Conservation (phyloP, 2,797 vertebrate species). For the Podarcis siculus region DNA sequence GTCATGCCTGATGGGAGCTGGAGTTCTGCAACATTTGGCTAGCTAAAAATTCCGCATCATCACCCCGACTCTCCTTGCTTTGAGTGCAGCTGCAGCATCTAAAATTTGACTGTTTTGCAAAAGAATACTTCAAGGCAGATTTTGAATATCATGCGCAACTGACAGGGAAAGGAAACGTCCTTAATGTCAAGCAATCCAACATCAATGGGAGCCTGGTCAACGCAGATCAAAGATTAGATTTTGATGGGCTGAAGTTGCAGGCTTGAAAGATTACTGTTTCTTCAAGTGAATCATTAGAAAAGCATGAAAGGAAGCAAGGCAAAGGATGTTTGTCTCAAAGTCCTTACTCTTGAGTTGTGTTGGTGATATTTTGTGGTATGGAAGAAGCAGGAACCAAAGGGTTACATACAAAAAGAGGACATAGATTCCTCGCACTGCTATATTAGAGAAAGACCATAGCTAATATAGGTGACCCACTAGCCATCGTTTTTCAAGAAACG, state of each 20-base stretch:
- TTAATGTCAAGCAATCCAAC: conserved; percentile 31
- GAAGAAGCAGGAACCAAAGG: background rate
- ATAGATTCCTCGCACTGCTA: background rate
- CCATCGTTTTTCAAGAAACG: background rate
- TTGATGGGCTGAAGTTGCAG: conserved; percentile 13
- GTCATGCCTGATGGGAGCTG: no score
- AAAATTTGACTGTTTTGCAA: background rate
- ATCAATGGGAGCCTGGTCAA: background rate
- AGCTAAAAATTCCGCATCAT: background rate
- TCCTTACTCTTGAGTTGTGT: conserved; percentile 18
- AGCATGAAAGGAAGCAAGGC: conserved; percentile 16
- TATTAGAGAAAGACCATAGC: background rate
- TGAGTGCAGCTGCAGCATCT: background rate
- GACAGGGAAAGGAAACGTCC: background rate
- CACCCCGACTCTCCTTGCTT: background rate
- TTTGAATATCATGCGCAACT: background rate
- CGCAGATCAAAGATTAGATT: conserved; percentile 38
- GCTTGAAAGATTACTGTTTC: background rate
- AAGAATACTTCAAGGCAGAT: background rate
- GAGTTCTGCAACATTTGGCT: no score
- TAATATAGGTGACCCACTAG: background rate
- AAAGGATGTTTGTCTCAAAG: conserved; percentile 22
- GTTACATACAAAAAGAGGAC: no score
- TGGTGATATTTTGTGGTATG: background rate
- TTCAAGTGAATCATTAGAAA: conserved; percentile 37